Base-by-base conservation (phyloP, 2,888 invertebrate species). In the Ochropleura plecta region DNA sequence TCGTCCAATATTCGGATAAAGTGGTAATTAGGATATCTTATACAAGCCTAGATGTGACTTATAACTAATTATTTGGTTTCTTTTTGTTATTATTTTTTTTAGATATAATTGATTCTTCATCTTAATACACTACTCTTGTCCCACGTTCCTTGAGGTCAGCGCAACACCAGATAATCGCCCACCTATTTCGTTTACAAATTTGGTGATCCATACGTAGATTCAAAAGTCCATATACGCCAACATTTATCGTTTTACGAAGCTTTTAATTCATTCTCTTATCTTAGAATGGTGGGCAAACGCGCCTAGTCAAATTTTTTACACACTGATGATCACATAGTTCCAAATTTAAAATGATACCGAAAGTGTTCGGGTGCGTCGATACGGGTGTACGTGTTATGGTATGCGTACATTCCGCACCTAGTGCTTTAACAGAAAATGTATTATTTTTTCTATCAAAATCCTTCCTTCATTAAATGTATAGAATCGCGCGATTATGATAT, bases 261-360 rank as follows among this genome's bases (percentile, higher is more conserved):
- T 48, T 77, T 53, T 51, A 49, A 12, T 57, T 64, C 6, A 55
- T 53, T 60, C 30, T 49, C 16, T 44, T n/a, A 40, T 59, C n/a
- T 30, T 46, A 30, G 16, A 59, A 12, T 48, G 16, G 51, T 64
- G 42, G 4, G 57, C 62, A 53, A 18, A 57, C 30, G 63, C 51
- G n/a, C 9, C 68, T 79, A 82, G 46, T 12, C 18, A 59, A 64
- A 77, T 82, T 79, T 77, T 80, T 69, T 68, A 81, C 46, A 69
- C 74, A 78, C 16, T 68, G 64, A 75, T 75, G 81, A 80, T 68
- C 66, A 69, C 72, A 77, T 70, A 51, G 72, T 65, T 71, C 83
- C 73, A 73, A 84, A 84, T 81, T 55, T 82, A 82, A 69, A 57
- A 81, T 64, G 63, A 80, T 70, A 77, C 44, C 30, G 70, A 79